Evolutionary conservation across 1,140 invertebrate genomes (phyloP), one percentile per base, ranked within the genome.

Genomic region (Listronotus bonariensis): DNA sequence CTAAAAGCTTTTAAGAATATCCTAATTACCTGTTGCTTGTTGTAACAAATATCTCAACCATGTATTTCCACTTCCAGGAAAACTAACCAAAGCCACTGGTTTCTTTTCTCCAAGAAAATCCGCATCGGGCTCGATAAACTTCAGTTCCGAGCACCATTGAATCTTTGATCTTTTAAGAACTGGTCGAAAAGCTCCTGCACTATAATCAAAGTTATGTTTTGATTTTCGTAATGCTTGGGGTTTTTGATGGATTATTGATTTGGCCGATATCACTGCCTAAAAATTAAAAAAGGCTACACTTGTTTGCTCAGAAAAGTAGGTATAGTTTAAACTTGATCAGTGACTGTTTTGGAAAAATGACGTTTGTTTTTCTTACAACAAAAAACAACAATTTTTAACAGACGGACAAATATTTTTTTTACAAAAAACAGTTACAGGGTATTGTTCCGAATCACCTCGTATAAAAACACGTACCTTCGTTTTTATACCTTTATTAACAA

Each of bases 21-120:
- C n/a, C n/a, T n/a, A n/a, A n/a, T 34, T 76, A 88, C 89, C 89
- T 74, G 89, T 90, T 17, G 85, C 85, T 80, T 91, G 88, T 75
- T 92, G 89, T 36, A 92, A 73, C 14, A 92, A 78, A 74, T 91
- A 92, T 20, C 90, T 75, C 1, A 92, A 76, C 90, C 90, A 92
- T 6, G 90, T 92, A 72, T 92, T 92, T 0, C 90, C 90, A 71
- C 89, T 91, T 6, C 90, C 90, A 9, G 89, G 90, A 74, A 90
- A 90, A 3, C 88, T 90, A 1, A 85, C 89, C 20, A 92, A 76
- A 1, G 89, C 90, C 0, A 86, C 78, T 0, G 81, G 77, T 14
- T 79, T 73, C 18, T 65, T 68, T 3, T 79, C 74, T 0, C 77
- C 72, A 5, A 80, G 64, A 0, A 76, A 48, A 17, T 20, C 56